phyloP scores from a whole-genome alignment of 2,113 vertebrate genomes.

The Anoplopoma fimbria region DNA sequence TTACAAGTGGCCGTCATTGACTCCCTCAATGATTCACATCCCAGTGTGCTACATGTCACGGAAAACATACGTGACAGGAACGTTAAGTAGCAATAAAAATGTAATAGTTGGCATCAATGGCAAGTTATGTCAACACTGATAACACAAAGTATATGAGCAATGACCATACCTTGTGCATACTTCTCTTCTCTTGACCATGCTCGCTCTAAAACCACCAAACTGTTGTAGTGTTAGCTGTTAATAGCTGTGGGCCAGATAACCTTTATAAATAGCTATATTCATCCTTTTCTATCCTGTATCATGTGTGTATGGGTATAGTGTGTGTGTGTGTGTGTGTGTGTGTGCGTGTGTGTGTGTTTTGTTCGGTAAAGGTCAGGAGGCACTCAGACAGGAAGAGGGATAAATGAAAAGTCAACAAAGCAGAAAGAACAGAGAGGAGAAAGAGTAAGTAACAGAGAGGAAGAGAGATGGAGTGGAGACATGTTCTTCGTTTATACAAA shows the following conservation, averaged over 20 bases:
- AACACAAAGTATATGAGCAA: not conserved
- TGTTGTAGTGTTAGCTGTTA: constrained; percentile 20
- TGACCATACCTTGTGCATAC: not conserved
- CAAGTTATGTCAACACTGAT: not conserved
- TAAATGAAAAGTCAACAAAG: constrained; percentile 79
- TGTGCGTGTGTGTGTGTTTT: constrained; percentile 52
- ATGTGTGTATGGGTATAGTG: constrained; percentile 21
- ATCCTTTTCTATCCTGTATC: constrained; percentile 57
- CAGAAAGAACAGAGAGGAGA: constrained; percentile 49
- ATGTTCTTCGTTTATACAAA: constrained; percentile 24
- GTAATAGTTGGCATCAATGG: not conserved
- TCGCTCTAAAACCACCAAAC: constrained; percentile 40
- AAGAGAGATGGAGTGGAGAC: constrained; percentile 27
- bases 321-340: not conserved
- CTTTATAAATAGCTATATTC: constrained; percentile 73
- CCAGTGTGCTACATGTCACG: not conserved
- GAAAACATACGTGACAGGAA: constrained; percentile 5
- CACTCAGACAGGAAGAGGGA: constrained; percentile 70
- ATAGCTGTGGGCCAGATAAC: constrained; percentile 57
- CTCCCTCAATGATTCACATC: constrained; percentile 3
- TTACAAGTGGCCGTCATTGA: constrained; percentile 2
- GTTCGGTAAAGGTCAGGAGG: constrained; percentile 79
- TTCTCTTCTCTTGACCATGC: not conserved
- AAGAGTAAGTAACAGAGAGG: constrained; percentile 23
- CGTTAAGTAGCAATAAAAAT: constrained; percentile 5